Evolutionary conservation across 2,113 vertebrate species (phyloP).

Genomic region (Agapornis roseicollis): DNA sequence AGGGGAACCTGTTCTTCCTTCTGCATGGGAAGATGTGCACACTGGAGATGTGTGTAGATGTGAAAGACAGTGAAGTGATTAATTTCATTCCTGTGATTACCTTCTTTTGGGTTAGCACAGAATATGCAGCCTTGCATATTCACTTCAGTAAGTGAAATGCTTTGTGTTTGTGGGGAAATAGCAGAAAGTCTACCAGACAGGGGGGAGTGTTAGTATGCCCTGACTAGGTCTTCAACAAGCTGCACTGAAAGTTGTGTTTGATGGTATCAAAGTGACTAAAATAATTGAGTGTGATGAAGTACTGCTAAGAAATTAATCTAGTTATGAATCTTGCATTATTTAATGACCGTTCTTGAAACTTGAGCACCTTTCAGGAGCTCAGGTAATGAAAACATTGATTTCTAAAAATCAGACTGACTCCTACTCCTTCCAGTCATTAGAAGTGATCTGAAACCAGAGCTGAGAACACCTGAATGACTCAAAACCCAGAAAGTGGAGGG

Average conservation of each 20-base stretch:
- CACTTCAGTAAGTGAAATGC: background rate
- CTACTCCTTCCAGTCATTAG: background rate
- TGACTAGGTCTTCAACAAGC: background rate
- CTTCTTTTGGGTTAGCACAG: background rate
- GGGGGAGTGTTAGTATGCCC: background rate
- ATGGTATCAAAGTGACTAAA: background rate
- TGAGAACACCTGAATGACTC: background rate
- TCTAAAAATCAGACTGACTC: background rate
- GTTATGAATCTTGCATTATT: background rate
- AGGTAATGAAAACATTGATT: background rate
- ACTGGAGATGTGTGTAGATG: fast-evolving
- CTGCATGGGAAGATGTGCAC: background rate
- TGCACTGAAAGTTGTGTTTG: background rate
- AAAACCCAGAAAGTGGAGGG: background rate
- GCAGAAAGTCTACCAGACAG: background rate
- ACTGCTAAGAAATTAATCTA: background rate
- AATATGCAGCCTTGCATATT: background rate
- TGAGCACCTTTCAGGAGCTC: background rate
- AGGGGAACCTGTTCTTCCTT: background rate
- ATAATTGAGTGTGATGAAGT: background rate
- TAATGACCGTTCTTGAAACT: background rate
- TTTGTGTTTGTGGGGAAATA: background rate
- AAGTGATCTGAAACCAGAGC: background rate
- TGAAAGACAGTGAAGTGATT: background rate
- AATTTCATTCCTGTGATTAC: background rate